phyloP scores from a whole-genome alignment of 2,113 vertebrate genomes.

The Alces alces region DNA sequence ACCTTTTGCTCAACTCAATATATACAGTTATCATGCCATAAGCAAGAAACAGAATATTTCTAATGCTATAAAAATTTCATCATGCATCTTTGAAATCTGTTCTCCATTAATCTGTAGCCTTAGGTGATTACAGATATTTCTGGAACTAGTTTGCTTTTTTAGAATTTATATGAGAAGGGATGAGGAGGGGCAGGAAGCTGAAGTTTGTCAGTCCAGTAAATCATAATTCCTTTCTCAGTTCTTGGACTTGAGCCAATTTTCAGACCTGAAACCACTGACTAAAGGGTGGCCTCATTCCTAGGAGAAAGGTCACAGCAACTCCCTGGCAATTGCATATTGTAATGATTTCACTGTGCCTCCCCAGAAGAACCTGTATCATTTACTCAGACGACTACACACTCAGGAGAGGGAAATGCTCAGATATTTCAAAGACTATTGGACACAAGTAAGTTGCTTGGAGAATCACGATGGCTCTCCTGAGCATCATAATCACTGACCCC shows the following conservation, averaged over 20 bases:
- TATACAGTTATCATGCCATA: background rate
- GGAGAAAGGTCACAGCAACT: background rate
- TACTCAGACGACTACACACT: background rate
- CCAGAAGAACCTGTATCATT: background rate
- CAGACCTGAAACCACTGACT: background rate
- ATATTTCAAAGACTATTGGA: background rate
- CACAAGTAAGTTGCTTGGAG: background rate
- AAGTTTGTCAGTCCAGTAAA: background rate
- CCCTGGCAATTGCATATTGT: background rate
- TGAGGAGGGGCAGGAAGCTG: background rate
- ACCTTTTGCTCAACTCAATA: background rate
- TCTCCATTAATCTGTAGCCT: background rate
- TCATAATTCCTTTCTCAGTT: background rate
- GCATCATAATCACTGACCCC: too few relatives aligned
- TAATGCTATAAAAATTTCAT: background rate
- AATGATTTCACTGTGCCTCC: background rate
- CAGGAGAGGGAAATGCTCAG: background rate
- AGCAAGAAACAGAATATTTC: background rate
- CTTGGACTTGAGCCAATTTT: background rate
- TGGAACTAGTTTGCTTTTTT: background rate
- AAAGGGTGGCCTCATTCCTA: background rate
- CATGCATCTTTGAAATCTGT: background rate
- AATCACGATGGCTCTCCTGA: background rate
- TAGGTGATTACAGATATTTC: background rate
- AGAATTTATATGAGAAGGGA: background rate